phyloP scores from a whole-genome alignment of 1,140 invertebrate genomes.

The Sycobia sp. region DNA sequence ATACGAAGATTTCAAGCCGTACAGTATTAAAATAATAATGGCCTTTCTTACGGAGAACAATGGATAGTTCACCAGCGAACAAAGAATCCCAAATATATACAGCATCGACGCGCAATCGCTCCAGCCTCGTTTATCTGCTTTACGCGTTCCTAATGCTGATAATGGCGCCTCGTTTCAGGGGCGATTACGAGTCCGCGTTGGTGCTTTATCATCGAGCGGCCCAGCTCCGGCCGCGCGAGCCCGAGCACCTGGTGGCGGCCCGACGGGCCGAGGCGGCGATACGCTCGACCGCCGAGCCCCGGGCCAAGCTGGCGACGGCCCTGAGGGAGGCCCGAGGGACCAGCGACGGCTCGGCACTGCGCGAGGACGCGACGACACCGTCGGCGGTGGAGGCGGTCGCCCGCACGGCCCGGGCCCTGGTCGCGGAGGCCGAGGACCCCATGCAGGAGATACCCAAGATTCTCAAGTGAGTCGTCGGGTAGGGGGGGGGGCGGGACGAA shows the following conservation, averaged over 20 bases:
- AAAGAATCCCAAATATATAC: no score
- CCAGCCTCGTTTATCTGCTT: no score
- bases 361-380: no score
- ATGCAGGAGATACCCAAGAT: constrained; percentile 34
- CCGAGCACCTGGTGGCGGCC: constrained; percentile 39
- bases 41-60: no score
- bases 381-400: constrained; percentile 29
- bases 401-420: constrained; percentile 17
- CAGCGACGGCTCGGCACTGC: constrained; percentile 20
- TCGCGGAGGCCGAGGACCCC: constrained; percentile 33
- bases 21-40: no score
- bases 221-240: constrained; percentile 42
- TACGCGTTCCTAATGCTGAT: no score
- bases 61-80: no score
- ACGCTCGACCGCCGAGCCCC: constrained; percentile 35
- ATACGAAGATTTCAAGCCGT: no score
- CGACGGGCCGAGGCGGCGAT: constrained; percentile 42
- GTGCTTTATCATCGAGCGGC: constrained; percentile 50
- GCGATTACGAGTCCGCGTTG: constrained; percentile 52
- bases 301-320: neutral
- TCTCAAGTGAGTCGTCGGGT: constrained; percentile 35
- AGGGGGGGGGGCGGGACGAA: no score
- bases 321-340: constrained; percentile 13
- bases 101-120: no score
- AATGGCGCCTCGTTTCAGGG: no score